These are phyloP conservation scores for Linyphia triangularis DNA, from an alignment of 2,888 invertebrate genomes.

Conservation along the genomic window DNA sequence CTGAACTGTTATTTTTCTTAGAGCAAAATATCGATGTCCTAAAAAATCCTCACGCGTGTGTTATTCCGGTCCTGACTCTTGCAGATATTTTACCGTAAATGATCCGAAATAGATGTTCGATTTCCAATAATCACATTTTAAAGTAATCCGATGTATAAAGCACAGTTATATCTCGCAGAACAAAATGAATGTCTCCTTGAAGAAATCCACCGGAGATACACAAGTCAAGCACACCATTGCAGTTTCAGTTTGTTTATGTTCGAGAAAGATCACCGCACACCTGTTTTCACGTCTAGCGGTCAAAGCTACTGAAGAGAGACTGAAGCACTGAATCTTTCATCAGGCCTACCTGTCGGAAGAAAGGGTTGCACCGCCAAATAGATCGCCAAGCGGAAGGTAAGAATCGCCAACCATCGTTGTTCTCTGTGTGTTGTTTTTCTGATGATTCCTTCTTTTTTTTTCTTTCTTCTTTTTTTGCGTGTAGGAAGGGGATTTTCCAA, in stretches of 20 bases:
- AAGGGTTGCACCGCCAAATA: constrained; percentile 31
- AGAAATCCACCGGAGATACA: not conserved
- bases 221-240: not conserved
- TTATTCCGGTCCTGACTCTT: too few species aligned
- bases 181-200: not conserved
- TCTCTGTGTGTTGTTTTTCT: not conserved
- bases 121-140: not conserved
- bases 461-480: not conserved
- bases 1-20: too few species aligned
- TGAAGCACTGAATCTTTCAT: constrained; percentile 1
- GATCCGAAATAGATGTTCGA: not conserved
- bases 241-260: constrained; percentile 18
- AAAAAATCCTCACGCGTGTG: too few species aligned
- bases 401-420: not conserved
- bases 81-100: too few species aligned
- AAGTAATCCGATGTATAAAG: not conserved
- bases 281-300: not conserved
- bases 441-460: not conserved
- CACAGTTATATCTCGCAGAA: not conserved
- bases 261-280: not conserved
- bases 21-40: too few species aligned
- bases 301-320: constrained; percentile 8
- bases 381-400: not conserved
- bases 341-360: constrained; percentile 14
- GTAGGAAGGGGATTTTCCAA: not conserved